These are phyloP conservation scores for Vidua chalybeata DNA, from an alignment of 2,113 vertebrate species.

Conservation along the genomic window DNA sequence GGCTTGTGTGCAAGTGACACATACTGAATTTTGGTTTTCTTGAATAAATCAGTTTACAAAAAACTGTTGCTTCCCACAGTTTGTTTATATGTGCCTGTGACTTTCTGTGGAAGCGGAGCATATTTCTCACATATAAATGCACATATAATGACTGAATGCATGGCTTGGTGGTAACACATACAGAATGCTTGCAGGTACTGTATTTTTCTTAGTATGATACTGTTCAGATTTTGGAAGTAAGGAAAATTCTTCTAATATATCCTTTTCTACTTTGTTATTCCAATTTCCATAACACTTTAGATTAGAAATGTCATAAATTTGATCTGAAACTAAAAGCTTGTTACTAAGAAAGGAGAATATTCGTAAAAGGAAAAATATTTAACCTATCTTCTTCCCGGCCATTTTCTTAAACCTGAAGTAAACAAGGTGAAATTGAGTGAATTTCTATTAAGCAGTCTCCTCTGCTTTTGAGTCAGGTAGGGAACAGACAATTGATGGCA, in stretches of 20 bases:
- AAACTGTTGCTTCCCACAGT: neutral
- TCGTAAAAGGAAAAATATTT: neutral
- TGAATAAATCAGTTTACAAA: neutral
- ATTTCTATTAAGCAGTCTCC: slow-evolving; percentile 43
- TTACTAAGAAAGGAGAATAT: neutral
- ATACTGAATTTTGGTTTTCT: neutral
- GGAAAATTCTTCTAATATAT: neutral
- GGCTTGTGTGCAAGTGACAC: accelerated
- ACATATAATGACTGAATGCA: neutral
- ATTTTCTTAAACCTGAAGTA: slow-evolving; percentile 19
- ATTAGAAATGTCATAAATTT: neutral
- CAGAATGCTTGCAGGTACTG: neutral
- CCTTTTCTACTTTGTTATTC: neutral
- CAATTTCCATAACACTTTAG: neutral
- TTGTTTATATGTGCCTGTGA: neutral
- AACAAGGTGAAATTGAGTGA: slow-evolving; percentile 33
- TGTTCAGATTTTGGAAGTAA: neutral
- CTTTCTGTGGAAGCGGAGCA: neutral
- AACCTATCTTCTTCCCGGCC: neutral
- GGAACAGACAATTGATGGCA: slow-evolving; percentile 51
- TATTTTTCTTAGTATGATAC: neutral
- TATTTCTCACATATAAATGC: neutral
- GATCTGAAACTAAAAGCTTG: neutral
- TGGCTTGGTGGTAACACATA: neutral
- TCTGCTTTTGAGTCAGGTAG: slow-evolving; percentile 33